Evolutionary conservation across 2,797 vertebrate species (phyloP), one percentile per base, ranked within the genome.

Genomic region (Sebastes minor): DNA sequence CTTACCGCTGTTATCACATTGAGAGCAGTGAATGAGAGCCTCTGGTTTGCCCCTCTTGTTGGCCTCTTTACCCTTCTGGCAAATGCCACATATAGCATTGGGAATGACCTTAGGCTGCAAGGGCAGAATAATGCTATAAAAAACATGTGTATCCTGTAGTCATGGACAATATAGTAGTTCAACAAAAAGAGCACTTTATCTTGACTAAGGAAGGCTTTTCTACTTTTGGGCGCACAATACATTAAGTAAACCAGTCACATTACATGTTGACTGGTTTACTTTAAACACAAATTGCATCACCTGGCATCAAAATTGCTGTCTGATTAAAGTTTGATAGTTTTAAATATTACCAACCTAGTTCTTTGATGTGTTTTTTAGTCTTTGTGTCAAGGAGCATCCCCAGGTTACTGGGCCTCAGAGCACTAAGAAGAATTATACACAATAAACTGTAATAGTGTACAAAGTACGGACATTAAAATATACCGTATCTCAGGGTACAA

Each of bases 71-170:
- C 98, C 98, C 98, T 97, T 99, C 98, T 99, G 98, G 97, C 99
- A 99, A 97, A 99, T 99, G 95, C 99, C 99, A 99, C 99, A 99
- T 95, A 99, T 96, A 96, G 98, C 99, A 98, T 97, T 98, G 96
- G 98, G 97, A 97, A 98, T 97, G 98, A 96, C 96, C 97, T 99
- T 99, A 97, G 96, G 98, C 99, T 99, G 98, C 97, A 99, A 99
- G 96, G 97, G 98, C 96, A 99, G 97, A 99, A 99, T 96, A 99
- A 97, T 94, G 96, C 97, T 98, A 97, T 99, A 96, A 98, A 97
- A 97, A 88, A 74, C 89, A 91, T 33, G 28, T 22, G 73, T 53
- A 84, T 87, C 80, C 80, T 91, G 76, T 46, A 86, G 76, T 89
- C 81, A 93, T 84, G 75, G 89, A 87, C 77, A 91, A 82, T 64